Base-by-base conservation (phyloP, 30 jellyfish, hydroid and myxozoan species). In the Mastigias papua region DNA sequence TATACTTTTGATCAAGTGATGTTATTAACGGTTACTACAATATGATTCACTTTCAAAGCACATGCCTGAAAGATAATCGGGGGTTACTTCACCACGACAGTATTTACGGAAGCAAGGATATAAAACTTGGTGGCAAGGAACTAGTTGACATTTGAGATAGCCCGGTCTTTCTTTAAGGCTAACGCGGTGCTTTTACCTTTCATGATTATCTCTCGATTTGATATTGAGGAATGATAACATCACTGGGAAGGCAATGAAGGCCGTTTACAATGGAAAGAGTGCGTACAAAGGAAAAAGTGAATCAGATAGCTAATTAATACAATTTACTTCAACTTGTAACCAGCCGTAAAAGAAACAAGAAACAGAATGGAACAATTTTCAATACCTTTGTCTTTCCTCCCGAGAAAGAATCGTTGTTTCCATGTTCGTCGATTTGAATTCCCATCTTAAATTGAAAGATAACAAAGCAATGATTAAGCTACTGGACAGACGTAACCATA, bases 381-480 rank as follows among this genome's bases (percentile, higher is more conserved):
- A 27, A 69, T 69, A 83, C 92, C 92, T 86, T 86, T 92, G 79
- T 76, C 94, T 57, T 92, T 92, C 69, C 82, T 72, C 63, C 94
- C 87, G 46, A 85, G 79, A 70, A 80, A 84, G 58, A 91, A 74
- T 30, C 91, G 57, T 37, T 86, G 96, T 81, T 92, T 92, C 98
- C 98, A 92, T 10, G 97, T 86, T 70, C 98, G 80, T 62, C 98
- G 86, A 9, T 92, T 96, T 1, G 94, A 83, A 42, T 71, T 71
- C 16, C 92, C 92, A 83, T 83, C 92, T 83, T 21, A 11, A 54
- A 83, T 23, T 42, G 35, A 26, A 60, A 73, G 29, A 50, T 5
- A 69, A 69, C 72, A 49, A 31, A 16, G 64, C 21, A 71, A 10
- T 34, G 86, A 69, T 48, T 64, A 30, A 68, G 29, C 19, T 46